These are phyloP conservation scores for Pseudopipra pipra DNA, from an alignment of 2,113 vertebrate species.

Conservation along the genomic window DNA sequence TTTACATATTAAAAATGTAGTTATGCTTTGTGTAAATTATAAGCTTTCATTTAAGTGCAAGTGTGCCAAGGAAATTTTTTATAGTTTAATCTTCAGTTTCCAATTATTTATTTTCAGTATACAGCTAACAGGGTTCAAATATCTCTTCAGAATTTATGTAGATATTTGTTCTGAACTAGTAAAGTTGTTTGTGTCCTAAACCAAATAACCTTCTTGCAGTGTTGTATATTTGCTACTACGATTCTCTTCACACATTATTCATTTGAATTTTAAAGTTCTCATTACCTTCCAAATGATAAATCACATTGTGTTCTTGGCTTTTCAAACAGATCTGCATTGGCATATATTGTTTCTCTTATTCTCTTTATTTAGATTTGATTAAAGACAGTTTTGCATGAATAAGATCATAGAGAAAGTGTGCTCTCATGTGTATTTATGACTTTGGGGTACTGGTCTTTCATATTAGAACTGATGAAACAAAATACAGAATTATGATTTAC, in stretches of 20 bases:
- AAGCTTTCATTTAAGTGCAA: background rate
- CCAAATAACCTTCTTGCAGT: background rate
- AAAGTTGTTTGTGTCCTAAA: background rate
- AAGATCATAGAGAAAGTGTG: background rate
- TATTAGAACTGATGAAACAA: background rate
- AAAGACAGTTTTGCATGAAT: conserved; percentile 7
- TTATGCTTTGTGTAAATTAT: background rate
- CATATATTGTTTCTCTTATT: background rate
- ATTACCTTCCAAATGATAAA: background rate
- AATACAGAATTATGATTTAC: background rate
- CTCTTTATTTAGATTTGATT: conserved; percentile 28
- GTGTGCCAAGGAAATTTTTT: background rate
- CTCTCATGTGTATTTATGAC: background rate
- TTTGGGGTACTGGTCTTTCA: background rate
- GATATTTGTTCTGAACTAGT: background rate
- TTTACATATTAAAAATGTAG: conserved; percentile 23
- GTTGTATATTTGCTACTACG: background rate
- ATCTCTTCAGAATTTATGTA: background rate
- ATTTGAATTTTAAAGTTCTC: background rate
- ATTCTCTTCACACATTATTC: background rate
- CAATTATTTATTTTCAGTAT: background rate
- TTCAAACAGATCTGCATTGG: background rate
- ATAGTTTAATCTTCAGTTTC: background rate
- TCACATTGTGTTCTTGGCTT: background rate
- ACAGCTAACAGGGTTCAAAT: background rate